These are phyloP conservation scores for Syrphus vitripennis DNA, from an alignment of 2,888 invertebrate genomes.

Conservation along the genomic window DNA sequence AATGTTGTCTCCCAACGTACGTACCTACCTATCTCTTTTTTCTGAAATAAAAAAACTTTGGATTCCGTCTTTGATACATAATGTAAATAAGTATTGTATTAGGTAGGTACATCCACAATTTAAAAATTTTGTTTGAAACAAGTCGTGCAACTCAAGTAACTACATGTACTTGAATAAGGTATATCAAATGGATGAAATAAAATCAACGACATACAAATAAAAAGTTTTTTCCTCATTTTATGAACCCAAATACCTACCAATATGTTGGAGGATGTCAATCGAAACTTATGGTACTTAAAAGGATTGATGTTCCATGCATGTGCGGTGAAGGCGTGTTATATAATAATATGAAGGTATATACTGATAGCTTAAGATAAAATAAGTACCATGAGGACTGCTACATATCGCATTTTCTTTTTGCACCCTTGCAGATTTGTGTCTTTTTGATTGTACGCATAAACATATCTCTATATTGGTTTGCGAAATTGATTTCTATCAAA, in stretches of 20 bases:
- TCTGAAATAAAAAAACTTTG: no score
- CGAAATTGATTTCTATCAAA: neutral
- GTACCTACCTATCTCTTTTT: no score
- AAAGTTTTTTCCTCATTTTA: neutral
- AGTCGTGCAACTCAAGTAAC: no score
- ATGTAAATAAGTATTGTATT: no score
- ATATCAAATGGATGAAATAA: neutral
- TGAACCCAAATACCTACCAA: neutral
- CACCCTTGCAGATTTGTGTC: neutral
- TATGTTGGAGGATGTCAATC: neutral
- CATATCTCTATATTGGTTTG: neutral
- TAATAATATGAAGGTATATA: neutral
- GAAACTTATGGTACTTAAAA: slow-evolving; percentile 57
- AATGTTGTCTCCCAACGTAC: no score
- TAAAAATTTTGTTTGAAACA: no score
- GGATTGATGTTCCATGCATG: slow-evolving; percentile 57
- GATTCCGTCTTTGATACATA: no score
- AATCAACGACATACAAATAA: neutral
- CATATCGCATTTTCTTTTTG: neutral
- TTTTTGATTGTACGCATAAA: neutral
- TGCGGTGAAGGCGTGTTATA: neutral
- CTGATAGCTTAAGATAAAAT: slow-evolving; percentile 4
- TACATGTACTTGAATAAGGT: no score
- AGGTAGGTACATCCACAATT: no score
- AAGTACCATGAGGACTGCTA: slow-evolving; percentile 49